Evolutionary conservation across 2,888 invertebrate species (phyloP), one percentile per base, ranked within the genome.

Genomic region (Cynaeus angustus): DNA sequence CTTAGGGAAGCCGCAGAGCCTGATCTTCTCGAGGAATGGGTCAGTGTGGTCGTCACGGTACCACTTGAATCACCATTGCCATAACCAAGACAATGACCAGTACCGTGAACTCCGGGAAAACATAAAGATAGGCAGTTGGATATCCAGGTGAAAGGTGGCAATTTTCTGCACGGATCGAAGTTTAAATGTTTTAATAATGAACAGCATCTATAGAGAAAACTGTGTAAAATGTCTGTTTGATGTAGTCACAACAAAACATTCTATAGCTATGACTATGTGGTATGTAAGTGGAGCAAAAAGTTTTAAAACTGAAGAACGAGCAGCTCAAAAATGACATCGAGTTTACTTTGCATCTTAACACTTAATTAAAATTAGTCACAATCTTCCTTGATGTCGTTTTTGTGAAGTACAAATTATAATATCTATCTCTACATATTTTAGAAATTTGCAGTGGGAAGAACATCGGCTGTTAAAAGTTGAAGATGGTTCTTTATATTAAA

Each of bases 141-240:
- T 74, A 91, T 84, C 91, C 92, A 92, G 74, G 90, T 91, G 83
- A 91, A 91, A 6, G 91, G 91, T 0, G 91, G 91, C 73, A 91
- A 88, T 80, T 89, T 89, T 84, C 90, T 89, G 81, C 76, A 80
- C 74, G 77, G 79, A 79, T 79, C 78, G 77, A 79, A 79, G 76
- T 77, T 80, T 79, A 80, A 79, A 78, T 79, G 76, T 80, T 80
- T 81, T 79, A 81, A 69, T 80, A 80, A 78, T 77, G 79, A 78
- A 68, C 80, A 75, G 80, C 81, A 80, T 79, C 81, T 81, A 79
- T 46, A 76, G 67, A 76, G 53, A 75, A 74, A 77, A 53, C 41
- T 28, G 64, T 53, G 64, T 64, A 43, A 64, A 52, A 64, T 43
- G 64, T 26, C 64, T 64, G 64, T 21, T 30, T 13, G 26, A 64